A percentile compares a stretch with the other conserved stretches of the same genome.
phyloP scores from a whole-genome alignment of 2,888 invertebrate genomes.

The Neria commutata region DNA sequence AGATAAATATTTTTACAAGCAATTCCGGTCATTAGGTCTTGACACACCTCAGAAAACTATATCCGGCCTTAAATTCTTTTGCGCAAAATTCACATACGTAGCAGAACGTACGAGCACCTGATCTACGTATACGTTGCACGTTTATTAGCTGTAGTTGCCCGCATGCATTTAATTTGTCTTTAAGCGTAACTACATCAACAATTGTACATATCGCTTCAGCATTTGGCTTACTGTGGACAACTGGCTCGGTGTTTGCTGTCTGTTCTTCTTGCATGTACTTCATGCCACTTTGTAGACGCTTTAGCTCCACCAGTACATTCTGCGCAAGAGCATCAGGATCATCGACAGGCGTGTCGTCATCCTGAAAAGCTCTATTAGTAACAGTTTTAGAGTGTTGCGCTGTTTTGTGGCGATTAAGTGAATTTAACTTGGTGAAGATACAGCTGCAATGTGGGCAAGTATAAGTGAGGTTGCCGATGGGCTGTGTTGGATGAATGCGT shows the following conservation, averaged over 20 bases:
- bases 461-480: background rate
- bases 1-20: background rate
- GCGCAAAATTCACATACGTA: background rate
- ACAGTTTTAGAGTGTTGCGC: background rate
- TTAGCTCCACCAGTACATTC: background rate
- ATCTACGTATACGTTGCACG: background rate
- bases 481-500: background rate
- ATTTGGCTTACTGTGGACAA: background rate
- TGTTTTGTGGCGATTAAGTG: background rate
- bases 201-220: background rate
- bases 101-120: background rate
- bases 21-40: background rate
- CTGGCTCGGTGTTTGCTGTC: no score
- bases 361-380: background rate
- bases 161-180: background rate
- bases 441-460: background rate
- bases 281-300: background rate
- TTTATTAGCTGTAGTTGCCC: background rate
- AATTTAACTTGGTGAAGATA: background rate
- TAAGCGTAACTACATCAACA: background rate
- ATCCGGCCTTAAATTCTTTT: background rate
- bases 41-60: background rate
- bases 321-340: background rate
- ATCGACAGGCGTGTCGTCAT: background rate
- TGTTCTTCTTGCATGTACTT: no score